Percentiles rank a stretch among this genome's conserved stretches.
These are phyloP conservation scores for Dreissena polymorpha DNA, from an alignment of 1,140 invertebrate species.

Conservation along the genomic window DNA sequence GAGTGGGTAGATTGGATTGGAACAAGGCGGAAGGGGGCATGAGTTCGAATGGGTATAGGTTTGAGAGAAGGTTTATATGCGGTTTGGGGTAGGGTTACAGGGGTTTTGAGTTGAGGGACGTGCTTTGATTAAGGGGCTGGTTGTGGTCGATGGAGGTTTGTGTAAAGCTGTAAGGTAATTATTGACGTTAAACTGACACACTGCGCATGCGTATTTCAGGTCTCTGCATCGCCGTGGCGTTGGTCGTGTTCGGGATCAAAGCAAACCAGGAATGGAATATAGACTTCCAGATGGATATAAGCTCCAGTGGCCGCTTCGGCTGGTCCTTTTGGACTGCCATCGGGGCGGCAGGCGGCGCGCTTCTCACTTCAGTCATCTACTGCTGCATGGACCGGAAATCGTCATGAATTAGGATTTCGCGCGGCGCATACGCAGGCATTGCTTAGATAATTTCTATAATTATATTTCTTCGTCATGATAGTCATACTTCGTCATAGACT, in stretches of 20 bases:
- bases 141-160: not conserved
- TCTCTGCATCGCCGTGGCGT: slow-evolving; percentile 29
- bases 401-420: too few relatives aligned
- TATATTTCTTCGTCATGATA: too few relatives aligned
- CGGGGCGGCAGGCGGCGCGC: slow-evolving; percentile 7
- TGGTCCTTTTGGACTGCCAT: slow-evolving; percentile 48
- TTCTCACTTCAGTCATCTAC: slow-evolving; percentile 35
- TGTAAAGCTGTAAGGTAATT: not conserved
- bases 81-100: not conserved
- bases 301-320: slow-evolving; percentile 1
- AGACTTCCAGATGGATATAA: not conserved
- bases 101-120: not conserved
- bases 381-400: slow-evolving; percentile 37
- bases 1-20: too few relatives aligned
- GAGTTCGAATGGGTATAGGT: too few relatives aligned
- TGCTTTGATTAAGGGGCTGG: not conserved
- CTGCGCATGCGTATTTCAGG: slow-evolving; percentile 22
- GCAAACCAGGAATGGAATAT: slow-evolving; percentile 20
- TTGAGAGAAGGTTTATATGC: not conserved
- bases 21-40: too few relatives aligned
- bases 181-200: too few relatives aligned
- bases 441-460: too few relatives aligned
- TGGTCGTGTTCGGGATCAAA: slow-evolving; percentile 35
- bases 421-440: too few relatives aligned
- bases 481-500: too few relatives aligned